Percentiles rank a stretch among this genome's conserved stretches.
These are phyloP conservation scores for Harpalus rubripes DNA, from an alignment of 2,888 invertebrate genomes.

Conservation along the genomic window DNA sequence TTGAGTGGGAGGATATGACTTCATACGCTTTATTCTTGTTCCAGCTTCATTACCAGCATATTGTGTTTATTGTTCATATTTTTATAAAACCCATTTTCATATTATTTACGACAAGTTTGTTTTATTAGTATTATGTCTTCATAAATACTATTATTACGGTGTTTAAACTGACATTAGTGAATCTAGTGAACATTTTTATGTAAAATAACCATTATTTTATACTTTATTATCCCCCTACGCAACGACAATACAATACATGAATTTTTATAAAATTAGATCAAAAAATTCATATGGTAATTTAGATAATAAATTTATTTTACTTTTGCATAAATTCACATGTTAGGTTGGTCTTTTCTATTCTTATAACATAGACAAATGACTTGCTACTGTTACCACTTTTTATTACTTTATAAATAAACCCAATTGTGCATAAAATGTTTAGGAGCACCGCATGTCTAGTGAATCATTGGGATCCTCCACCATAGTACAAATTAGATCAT, in stretches of 20 bases:
- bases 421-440: too few species aligned
- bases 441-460: too few species aligned
- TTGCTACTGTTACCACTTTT: slow-evolving; percentile 25
- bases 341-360: not conserved
- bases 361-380: not conserved
- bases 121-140: slow-evolving; percentile 59
- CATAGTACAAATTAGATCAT: too few species aligned
- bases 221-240: slow-evolving; percentile 39
- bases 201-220: slow-evolving; percentile 45
- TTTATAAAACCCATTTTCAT: slow-evolving; percentile 49
- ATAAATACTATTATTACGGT: slow-evolving; percentile 55
- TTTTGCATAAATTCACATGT: slow-evolving; percentile 22
- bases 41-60: slow-evolving; percentile 57
- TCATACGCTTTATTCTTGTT: slow-evolving; percentile 59
- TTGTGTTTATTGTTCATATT: slow-evolving; percentile 58
- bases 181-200: slow-evolving; percentile 39
- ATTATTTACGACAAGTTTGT: slow-evolving; percentile 49
- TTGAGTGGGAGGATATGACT: slow-evolving; percentile 50
- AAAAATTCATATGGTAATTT: slow-evolving; percentile 33
- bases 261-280: slow-evolving; percentile 27
- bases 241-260: slow-evolving; percentile 7
- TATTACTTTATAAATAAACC: too few species aligned
- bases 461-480: too few species aligned
- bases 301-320: slow-evolving; percentile 2
- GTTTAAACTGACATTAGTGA: slow-evolving; percentile 54